phyloP scores from a whole-genome alignment of 2,113 vertebrate species.

The Acanthochromis polyacanthus region DNA sequence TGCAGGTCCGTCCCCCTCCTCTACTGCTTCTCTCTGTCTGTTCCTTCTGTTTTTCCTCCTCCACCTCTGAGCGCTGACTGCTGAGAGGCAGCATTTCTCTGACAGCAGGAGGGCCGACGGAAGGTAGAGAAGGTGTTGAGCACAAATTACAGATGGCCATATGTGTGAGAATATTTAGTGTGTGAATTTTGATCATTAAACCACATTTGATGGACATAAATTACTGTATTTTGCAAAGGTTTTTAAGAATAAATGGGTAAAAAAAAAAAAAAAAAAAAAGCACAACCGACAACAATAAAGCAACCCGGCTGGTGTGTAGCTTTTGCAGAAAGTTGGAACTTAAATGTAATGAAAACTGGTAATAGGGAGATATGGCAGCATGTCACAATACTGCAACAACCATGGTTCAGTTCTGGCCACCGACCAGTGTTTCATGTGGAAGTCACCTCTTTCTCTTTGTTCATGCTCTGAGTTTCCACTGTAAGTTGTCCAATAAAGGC shows the following conservation, averaged over 20 bases:
- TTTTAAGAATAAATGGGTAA: not conserved
- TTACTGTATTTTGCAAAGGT: not conserved
- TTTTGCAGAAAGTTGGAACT: not conserved
- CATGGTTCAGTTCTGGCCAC: not conserved
- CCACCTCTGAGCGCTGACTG: constrained; percentile 47
- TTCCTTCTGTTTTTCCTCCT: constrained; percentile 42
- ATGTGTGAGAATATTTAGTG: constrained; percentile 27
- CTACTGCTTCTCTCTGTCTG: constrained; percentile 33
- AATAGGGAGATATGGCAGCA: not conserved
- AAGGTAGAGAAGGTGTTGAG: constrained; percentile 38
- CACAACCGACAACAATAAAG: too few relatives aligned
- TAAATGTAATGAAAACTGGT: too few relatives aligned
- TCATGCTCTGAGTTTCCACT: too few relatives aligned
- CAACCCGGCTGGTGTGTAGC: too few relatives aligned
- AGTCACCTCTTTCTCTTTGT: too few relatives aligned
- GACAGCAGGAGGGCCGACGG: constrained; percentile 56
- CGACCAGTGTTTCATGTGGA: not conserved
- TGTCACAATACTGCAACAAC: not conserved
- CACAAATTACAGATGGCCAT: constrained; percentile 51
- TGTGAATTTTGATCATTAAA: constrained; percentile 6
- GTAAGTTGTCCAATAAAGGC: too few relatives aligned
- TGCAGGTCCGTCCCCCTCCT: not conserved
- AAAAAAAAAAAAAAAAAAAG: too few relatives aligned
- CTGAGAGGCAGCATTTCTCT: constrained; percentile 66
- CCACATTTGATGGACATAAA: not conserved